These are phyloP conservation scores for Pogonophryne albipinna DNA, from an alignment of 2,797 vertebrate genomes.

Conservation along the genomic window DNA sequence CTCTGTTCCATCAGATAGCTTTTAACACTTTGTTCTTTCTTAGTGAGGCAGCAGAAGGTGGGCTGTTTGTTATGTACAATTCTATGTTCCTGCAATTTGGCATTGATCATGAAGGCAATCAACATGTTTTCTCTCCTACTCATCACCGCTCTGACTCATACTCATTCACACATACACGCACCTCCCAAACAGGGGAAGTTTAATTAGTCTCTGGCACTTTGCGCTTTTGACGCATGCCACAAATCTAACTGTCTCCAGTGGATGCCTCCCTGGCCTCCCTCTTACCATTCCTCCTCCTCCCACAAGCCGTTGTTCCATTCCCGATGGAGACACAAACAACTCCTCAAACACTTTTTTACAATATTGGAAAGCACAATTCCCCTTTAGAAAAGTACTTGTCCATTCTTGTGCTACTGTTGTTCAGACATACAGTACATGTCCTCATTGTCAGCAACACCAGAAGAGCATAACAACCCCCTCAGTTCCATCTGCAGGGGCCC, in stretches of 20 bases:
- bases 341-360: conserved; percentile 42
- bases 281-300: conserved; percentile 50
- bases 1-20: conserved; percentile 4
- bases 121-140: conserved; percentile 71
- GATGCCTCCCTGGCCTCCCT: conserved; percentile 58
- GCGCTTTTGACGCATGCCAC: conserved; percentile 58
- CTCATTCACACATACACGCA: conserved; percentile 54
- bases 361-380: conserved; percentile 31
- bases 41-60: conserved; percentile 31
- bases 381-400: conserved; percentile 10
- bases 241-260: conserved; percentile 66
- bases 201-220: conserved; percentile 78
- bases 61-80: conserved; percentile 49
- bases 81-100: conserved; percentile 55
- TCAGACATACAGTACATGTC: conserved; percentile 4
- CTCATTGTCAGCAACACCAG: conserved; percentile 23
- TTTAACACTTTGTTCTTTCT: conserved; percentile 27
- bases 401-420: conserved; percentile 27
- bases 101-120: conserved; percentile 63
- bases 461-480: conserved; percentile 35
- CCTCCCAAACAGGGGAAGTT: conserved; percentile 67
- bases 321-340: conserved; percentile 50
- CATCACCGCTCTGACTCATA: conserved; percentile 61
- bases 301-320: conserved; percentile 47
- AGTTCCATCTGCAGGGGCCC: conserved; percentile 28